Conservation (phyloP, 2,888 invertebrate genomes). For the Metacarcinus magister region DNA sequence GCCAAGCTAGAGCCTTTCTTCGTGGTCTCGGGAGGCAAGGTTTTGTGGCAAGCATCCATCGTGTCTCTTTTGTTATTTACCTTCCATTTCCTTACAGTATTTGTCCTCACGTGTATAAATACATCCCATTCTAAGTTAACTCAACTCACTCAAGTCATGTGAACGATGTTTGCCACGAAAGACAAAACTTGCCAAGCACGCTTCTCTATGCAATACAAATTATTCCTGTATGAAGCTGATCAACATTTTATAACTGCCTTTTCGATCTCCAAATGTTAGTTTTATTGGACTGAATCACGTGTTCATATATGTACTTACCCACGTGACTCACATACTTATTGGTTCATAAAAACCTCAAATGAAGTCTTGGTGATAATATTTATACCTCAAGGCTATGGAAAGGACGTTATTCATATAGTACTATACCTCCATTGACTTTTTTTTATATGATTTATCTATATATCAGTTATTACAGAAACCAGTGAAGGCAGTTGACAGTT, state of each 20-base stretch:
- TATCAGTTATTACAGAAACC: not conserved
- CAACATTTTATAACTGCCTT: constrained; percentile 55
- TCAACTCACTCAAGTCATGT: constrained; percentile 28
- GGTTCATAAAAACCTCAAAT: not conserved
- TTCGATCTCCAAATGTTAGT: constrained; percentile 10
- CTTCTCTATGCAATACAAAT: constrained; percentile 72
- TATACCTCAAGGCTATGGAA: not conserved
- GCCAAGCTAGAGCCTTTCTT: constrained; percentile 71
- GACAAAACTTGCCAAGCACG: constrained; percentile 67
- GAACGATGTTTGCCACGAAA: constrained; percentile 66
- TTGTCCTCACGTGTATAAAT: constrained; percentile 43
- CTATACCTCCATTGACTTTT: not conserved
- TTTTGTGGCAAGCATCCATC: constrained; percentile 67
- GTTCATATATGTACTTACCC: not conserved
- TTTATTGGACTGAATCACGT: not conserved
- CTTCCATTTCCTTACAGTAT: constrained; percentile 27
- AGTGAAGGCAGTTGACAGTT: not conserved
- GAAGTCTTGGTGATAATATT: constrained; percentile 9
- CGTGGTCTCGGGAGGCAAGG: constrained; percentile 69
- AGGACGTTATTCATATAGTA: not conserved
- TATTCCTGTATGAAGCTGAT: constrained; percentile 46
- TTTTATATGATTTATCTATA: not conserved
- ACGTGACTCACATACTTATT: not conserved
- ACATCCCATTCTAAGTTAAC: not conserved
- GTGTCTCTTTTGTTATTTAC: constrained; percentile 55